Conservation (phyloP, 1,140 invertebrate species). For the Drosophila pectinifera region DNA sequence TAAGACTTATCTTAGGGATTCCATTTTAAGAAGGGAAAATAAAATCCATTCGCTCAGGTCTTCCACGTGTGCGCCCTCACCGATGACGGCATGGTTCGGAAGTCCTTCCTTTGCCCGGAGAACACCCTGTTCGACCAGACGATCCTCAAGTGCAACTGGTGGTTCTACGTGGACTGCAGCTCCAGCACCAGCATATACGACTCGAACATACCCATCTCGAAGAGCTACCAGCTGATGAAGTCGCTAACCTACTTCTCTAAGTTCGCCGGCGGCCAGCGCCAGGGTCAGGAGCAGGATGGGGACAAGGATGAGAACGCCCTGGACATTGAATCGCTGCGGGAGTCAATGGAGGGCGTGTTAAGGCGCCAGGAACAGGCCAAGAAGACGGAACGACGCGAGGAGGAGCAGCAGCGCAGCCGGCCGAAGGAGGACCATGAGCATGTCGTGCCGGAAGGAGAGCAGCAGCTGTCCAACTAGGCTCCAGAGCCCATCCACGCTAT, state of each 20-base stretch:
- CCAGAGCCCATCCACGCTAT: slow-evolving; percentile 55
- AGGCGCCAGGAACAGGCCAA: slow-evolving; percentile 67
- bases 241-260: slow-evolving; percentile 92
- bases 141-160: slow-evolving; percentile 96
- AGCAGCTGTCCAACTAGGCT: slow-evolving; percentile 67
- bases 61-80: slow-evolving; percentile 96
- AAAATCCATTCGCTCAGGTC: slow-evolving; percentile 87
- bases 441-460: slow-evolving; percentile 57
- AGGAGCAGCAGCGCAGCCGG: slow-evolving; percentile 14
- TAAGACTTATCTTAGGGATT: slow-evolving; percentile 73
- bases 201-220: slow-evolving; percentile 94
- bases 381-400: slow-evolving; percentile 36
- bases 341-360: slow-evolving; percentile 76
- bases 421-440: slow-evolving; percentile 70
- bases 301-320: slow-evolving; percentile 71
- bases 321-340: slow-evolving; percentile 68
- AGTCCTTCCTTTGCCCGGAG: slow-evolving; percentile 95
- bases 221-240: slow-evolving; percentile 96
- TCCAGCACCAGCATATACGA: slow-evolving; percentile 92
- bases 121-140: slow-evolving; percentile 95
- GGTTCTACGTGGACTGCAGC: slow-evolving; percentile 96
- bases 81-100: slow-evolving; percentile 94
- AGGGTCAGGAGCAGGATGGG: slow-evolving; percentile 56
- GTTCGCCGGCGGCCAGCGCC: slow-evolving; percentile 86
- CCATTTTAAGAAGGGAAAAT: background rate